A percentile compares a stretch with the other conserved stretches of the same genome.
phyloP scores from a whole-genome alignment of 2,888 invertebrate genomes.

The Phalera bucephala region DNA sequence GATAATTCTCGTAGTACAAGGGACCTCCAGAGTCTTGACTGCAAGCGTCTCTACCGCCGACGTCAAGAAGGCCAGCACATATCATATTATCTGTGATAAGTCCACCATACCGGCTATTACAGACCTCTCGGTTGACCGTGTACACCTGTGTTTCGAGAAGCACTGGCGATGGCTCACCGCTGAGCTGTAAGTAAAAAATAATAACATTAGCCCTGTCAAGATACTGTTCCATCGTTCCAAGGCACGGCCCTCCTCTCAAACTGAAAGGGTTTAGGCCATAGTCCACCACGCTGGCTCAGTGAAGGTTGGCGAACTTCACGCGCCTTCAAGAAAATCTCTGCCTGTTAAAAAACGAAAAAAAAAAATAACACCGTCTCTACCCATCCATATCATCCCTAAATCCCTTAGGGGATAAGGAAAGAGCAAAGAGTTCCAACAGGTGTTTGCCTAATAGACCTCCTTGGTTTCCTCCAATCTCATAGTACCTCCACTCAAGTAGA shows the following conservation, averaged over 20 bases:
- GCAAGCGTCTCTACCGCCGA: slow-evolving; percentile 53
- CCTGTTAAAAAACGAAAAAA: too few relatives aligned
- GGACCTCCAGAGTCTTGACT: slow-evolving; percentile 80
- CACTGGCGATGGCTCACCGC: slow-evolving; percentile 10
- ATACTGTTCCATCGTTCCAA: background rate
- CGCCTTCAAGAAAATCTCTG: background rate
- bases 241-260: too few relatives aligned
- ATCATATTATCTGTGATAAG: slow-evolving; percentile 58
- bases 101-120: slow-evolving; percentile 11
- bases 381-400: too few relatives aligned
- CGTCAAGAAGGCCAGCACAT: slow-evolving; percentile 51
- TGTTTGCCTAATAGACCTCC: too few relatives aligned
- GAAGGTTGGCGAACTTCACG: background rate
- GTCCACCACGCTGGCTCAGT: too few relatives aligned
- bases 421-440: too few relatives aligned
- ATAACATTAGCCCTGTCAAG: too few relatives aligned
- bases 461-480: too few relatives aligned
- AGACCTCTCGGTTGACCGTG: slow-evolving; percentile 12
- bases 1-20: slow-evolving; percentile 50
- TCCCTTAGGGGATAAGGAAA: too few relatives aligned
- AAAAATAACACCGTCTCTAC: too few relatives aligned
- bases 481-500: too few relatives aligned
- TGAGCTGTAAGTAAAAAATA: slow-evolving; percentile 13
- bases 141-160: slow-evolving; percentile 17
- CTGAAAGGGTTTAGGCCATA: too few relatives aligned